Evolutionary conservation across 2,888 invertebrate species (phyloP).

Genomic region (Eulithis prunata): DNA sequence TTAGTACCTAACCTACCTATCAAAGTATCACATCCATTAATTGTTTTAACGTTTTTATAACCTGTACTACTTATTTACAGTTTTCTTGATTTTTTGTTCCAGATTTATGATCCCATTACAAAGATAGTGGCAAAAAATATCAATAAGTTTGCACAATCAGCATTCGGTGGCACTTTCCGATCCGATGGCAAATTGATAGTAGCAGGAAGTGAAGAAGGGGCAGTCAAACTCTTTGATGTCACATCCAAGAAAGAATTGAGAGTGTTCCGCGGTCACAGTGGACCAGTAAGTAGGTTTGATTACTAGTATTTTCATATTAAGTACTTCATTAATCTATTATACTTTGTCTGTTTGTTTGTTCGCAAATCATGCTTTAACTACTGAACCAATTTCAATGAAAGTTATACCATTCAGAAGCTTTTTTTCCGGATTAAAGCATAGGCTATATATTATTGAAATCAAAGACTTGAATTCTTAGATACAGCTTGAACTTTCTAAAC

Average conservation of each 20-base stretch:
- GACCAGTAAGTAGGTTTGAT: constrained; percentile 79
- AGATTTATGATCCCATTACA: constrained; percentile 94
- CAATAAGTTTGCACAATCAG: constrained; percentile 91
- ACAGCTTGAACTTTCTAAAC: no score
- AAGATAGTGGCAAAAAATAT: constrained; percentile 92
- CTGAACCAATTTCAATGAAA: no score
- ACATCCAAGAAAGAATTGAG: constrained; percentile 92
- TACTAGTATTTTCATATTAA: neutral
- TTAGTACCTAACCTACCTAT: constrained; percentile 44
- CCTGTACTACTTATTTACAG: no score
- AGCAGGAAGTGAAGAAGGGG: constrained; percentile 95
- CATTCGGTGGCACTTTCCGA: constrained; percentile 93
- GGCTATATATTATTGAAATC: no score
- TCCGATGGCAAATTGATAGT: constrained; percentile 92
- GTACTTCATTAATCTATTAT: no score
- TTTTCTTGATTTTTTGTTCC: constrained; percentile 43
- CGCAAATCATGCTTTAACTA: no score
- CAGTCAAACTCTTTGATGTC: constrained; percentile 95
- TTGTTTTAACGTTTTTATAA: no score
- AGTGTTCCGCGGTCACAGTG: constrained; percentile 93
- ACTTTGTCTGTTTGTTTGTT: no score
- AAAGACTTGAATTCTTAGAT: no score
- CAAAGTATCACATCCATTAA: no score
- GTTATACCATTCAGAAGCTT: no score
- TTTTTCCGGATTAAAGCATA: no score